Base-by-base conservation (phyloP, 2,888 invertebrate species). In the Stramonita haemastoma region DNA sequence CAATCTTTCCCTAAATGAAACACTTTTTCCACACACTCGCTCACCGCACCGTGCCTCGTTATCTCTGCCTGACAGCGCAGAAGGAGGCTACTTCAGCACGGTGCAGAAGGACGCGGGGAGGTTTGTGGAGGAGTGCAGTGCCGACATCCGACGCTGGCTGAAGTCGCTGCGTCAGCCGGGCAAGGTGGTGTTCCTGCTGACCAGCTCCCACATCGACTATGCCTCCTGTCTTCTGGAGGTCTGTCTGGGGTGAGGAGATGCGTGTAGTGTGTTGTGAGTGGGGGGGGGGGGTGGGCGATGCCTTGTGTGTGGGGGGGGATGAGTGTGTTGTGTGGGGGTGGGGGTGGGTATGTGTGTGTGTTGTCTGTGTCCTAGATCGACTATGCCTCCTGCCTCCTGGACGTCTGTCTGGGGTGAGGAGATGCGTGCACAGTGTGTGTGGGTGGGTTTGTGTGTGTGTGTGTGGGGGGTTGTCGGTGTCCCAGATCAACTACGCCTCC, bases 131-230 rank as follows among this genome's bases (percentile, higher is more conserved):
- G 97, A 96, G 93, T 97, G 95, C 90, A 95, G 94, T 87, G 91
- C 92, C 15, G 92, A 93, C 32, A 92, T 96, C 29, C 94, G 94
- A 90, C 93, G 96, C 13, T 97, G 97, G 97, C 95, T 98, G 22
- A 96, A 96, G 92, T 95, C 97, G 77, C 92, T 98, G 57, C 97
- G 96, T 90, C 93, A 96, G 73, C 94, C 96, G 70, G 96, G 96
- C 0, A 97, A 97, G 93, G 96, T 96, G 87, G 96, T 97, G 6
- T 98, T 97, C 95, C 96, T 98, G 11, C 96, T 98, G 32, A 98
- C 98, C 70, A 84, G 84, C 26, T 89, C 89, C 29, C 85, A 89
- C 56, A 85, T 89, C 29, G 89, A 89, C 36, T 89, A 85, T 34
- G 89, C 89, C n/a, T 8, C 56, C 4, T 89, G 89, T 89, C 85